Conservation (phyloP, 2,113 vertebrate species). For the Electrona antarctica region DNA sequence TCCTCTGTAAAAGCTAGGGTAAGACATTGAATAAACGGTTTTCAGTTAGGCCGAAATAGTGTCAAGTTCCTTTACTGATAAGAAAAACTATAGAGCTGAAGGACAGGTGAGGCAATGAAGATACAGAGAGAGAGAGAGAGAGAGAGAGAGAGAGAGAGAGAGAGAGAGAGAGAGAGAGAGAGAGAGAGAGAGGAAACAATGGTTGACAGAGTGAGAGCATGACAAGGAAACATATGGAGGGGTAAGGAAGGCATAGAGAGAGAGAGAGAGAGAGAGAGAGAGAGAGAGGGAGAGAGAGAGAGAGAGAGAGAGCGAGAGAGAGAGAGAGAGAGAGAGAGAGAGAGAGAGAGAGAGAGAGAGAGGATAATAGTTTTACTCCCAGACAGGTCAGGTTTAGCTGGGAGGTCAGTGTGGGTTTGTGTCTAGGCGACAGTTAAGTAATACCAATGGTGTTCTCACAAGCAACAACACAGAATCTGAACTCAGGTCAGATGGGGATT, state of each 20-base stretch:
- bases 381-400: conserved; percentile 16
- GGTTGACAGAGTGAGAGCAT: background rate
- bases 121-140: background rate
- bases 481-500: conserved; percentile 45
- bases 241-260: background rate
- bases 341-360: background rate
- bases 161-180: background rate
- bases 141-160: background rate
- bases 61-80: conserved; percentile 13
- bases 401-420: conserved; percentile 13
- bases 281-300: background rate
- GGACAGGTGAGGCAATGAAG: background rate
- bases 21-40: conserved; percentile 8
- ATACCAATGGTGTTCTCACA: conserved; percentile 52
- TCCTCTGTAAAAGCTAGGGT: conserved; percentile 6
- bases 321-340: background rate
- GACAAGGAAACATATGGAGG: background rate
- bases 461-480: conserved; percentile 30
- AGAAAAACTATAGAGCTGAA: background rate
- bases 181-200: background rate
- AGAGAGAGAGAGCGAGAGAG: background rate
- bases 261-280: background rate
- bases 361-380: background rate
- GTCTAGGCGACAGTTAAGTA: conserved; percentile 58
- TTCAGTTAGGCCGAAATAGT: conserved; percentile 15